These are phyloP conservation scores for Arremon brunneinucha DNA, from an alignment of 2,797 vertebrate genomes.

Conservation along the genomic window DNA sequence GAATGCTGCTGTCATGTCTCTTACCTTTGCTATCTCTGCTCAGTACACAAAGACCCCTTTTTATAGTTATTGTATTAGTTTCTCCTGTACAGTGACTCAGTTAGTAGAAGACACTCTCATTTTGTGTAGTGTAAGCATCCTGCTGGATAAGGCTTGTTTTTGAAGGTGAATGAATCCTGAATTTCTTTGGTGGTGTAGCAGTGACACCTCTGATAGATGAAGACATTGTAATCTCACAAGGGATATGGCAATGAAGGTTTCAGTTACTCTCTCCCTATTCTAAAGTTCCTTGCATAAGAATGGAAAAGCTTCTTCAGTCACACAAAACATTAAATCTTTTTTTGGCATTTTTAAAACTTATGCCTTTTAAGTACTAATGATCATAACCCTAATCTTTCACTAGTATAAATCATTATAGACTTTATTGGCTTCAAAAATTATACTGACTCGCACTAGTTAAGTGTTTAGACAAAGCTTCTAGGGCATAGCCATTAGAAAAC, in stretches of 20 bases:
- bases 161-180: neutral
- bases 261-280: neutral
- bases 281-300: neutral
- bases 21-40: neutral
- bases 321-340: neutral
- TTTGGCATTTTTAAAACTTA: neutral
- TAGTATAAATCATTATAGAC: neutral
- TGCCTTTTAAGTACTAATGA: neutral
- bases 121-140: neutral
- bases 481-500: neutral
- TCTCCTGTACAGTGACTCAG: neutral
- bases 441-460: neutral
- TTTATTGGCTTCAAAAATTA: neutral
- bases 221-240: neutral
- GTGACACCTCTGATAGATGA: neutral
- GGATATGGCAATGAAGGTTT: neutral
- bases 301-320: neutral
- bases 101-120: neutral
- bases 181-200: constrained; percentile 6
- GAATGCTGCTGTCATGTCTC: neutral
- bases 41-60: neutral
- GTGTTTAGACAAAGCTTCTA: neutral
- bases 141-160: neutral
- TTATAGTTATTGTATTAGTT: neutral
- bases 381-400: neutral